Conservation (phyloP, 2,888 invertebrate genomes). For the Nymphalis polychloros region DNA sequence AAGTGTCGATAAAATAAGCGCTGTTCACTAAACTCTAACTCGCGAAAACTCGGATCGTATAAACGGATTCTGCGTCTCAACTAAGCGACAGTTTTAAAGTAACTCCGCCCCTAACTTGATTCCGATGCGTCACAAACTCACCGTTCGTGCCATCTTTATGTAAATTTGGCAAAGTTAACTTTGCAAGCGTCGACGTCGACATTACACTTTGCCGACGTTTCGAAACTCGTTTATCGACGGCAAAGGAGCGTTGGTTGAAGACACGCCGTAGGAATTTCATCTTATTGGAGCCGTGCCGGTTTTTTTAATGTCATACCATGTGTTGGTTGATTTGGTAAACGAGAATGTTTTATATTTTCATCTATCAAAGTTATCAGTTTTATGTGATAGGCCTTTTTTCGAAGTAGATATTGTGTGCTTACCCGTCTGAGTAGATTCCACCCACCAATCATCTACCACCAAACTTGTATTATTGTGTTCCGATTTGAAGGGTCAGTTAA, state of each 20-base stretch:
- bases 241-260: conserved; percentile 45
- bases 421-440: no score
- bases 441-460: no score
- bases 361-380: conserved; percentile 1
- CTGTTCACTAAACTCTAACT: conserved; percentile 41
- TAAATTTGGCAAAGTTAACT: conserved; percentile 68
- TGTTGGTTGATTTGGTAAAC: conserved; percentile 59
- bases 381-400: no score
- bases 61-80: conserved; percentile 79
- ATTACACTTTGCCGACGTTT: conserved; percentile 34
- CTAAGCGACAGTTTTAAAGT: conserved; percentile 81
- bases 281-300: conserved; percentile 64
- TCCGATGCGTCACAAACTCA: conserved; percentile 70
- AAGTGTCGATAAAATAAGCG: conserved; percentile 24
- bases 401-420: no score
- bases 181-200: conserved; percentile 42
- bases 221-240: conserved; percentile 39
- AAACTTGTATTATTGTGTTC: no score
- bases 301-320: conserved; percentile 61
- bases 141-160: conserved; percentile 71
- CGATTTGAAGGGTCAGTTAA: no score
- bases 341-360: conserved; percentile 21
- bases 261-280: conserved; percentile 57
- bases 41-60: conserved; percentile 61
- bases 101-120: conserved; percentile 75